phyloP scores from a whole-genome alignment of 2,113 vertebrate species.

The Pelvicachromis taeniatus region DNA sequence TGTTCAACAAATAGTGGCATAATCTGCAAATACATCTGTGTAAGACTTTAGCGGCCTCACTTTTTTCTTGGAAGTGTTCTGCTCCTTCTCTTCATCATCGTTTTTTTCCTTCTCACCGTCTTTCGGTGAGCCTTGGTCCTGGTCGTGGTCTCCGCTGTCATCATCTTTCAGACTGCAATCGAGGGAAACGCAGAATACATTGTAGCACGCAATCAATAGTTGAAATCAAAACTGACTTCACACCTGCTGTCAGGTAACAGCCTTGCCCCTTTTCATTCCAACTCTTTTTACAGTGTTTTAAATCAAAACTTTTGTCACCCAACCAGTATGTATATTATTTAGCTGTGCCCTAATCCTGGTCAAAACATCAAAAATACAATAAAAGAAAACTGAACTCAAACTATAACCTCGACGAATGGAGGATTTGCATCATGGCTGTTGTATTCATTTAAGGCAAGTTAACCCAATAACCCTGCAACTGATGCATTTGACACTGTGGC shows the following conservation, averaged over 20 bases:
- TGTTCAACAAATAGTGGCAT: background rate
- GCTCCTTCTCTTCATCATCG: slow-evolving; percentile 74
- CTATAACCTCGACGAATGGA: background rate
- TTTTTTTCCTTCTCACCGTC: slow-evolving; percentile 76
- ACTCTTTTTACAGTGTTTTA: background rate
- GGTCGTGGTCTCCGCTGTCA: slow-evolving; percentile 80
- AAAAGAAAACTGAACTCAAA: background rate
- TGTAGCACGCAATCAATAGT: background rate
- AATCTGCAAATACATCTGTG: background rate
- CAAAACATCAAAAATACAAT: background rate
- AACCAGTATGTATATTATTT: background rate
- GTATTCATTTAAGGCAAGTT: background rate
- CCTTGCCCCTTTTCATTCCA: background rate
- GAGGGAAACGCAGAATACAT: background rate
- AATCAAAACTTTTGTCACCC: background rate
- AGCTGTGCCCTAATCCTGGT: background rate
- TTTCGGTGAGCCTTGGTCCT: slow-evolving; percentile 79
- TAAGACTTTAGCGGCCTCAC: slow-evolving; percentile 8
- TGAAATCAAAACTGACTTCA: background rate
- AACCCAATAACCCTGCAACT: background rate
- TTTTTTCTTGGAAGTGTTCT: slow-evolving; percentile 67
- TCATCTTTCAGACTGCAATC: slow-evolving; percentile 77
- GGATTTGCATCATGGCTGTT: background rate
- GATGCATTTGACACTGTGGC: background rate
- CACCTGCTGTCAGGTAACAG: background rate